phyloP scores from a whole-genome alignment of 2,113 vertebrate genomes.

The Prolemur simus region DNA sequence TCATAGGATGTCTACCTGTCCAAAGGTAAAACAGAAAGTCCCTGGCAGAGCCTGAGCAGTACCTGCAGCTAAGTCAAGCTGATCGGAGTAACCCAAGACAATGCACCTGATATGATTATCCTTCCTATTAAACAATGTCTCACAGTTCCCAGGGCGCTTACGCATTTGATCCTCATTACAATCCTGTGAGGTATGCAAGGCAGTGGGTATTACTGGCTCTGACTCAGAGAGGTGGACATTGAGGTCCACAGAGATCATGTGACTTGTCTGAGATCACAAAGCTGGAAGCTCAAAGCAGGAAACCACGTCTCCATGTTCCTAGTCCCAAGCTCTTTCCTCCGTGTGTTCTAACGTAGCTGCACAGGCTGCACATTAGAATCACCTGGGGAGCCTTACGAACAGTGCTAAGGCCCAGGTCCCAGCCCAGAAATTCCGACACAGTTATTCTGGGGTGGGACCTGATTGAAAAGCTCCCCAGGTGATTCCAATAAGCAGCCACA shows the following conservation, averaged over 20 bases:
- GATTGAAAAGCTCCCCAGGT: background rate
- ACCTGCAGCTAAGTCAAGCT: background rate
- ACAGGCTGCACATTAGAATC: background rate
- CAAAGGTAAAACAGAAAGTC: slow-evolving; percentile 42
- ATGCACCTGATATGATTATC: slow-evolving; percentile 1
- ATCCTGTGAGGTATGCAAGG: slow-evolving; percentile 57
- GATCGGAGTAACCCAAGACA: background rate
- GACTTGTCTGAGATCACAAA: background rate
- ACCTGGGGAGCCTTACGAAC: background rate
- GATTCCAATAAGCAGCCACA: background rate
- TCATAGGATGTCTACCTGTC: background rate
- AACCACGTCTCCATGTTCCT: background rate
- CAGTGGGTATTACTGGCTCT: slow-evolving; percentile 35
- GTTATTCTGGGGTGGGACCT: background rate
- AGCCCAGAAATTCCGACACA: background rate
- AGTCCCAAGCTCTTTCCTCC: background rate
- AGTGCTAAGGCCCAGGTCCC: background rate
- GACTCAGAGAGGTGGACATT: background rate
- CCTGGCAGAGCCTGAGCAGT: background rate
- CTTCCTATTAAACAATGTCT: background rate
- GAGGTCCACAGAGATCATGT: slow-evolving; percentile 27
- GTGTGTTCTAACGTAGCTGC: background rate
- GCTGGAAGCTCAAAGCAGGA: slow-evolving; percentile 12
- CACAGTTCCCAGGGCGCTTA: slow-evolving; percentile 68
- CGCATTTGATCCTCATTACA: slow-evolving; percentile 53